phyloP scores from a whole-genome alignment of 1,140 invertebrate genomes.

The Fopius arisanus region DNA sequence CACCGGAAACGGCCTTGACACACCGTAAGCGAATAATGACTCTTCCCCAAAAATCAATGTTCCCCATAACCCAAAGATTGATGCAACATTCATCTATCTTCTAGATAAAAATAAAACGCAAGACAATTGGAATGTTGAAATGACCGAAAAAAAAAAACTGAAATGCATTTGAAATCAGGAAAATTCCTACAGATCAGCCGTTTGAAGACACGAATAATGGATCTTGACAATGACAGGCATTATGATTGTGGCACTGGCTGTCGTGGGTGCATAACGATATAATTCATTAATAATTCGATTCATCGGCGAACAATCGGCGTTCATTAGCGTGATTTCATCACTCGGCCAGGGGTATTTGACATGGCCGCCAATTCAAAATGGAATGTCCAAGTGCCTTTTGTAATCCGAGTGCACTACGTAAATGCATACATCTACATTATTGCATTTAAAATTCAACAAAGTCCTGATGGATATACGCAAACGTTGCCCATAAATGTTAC shows the following conservation, averaged over 20 bases:
- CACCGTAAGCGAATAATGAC: background rate
- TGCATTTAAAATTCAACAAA: background rate
- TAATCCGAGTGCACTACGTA: background rate
- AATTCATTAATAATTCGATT: constrained; percentile 62
- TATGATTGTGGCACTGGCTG: constrained; percentile 14
- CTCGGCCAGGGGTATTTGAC: constrained; percentile 33
- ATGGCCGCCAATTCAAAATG: constrained; percentile 27
- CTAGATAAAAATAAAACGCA: too few species aligned
- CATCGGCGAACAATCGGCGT: constrained; percentile 55
- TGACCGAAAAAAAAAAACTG: too few species aligned
- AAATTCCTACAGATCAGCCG: too few species aligned
- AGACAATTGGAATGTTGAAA: too few species aligned
- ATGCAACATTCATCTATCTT: background rate
- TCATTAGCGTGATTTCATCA: constrained; percentile 47
- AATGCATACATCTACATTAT: constrained; percentile 6
- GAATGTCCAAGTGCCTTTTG: background rate
- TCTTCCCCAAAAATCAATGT: too few species aligned
- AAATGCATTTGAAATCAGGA: too few species aligned
- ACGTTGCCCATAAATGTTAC: constrained; percentile 3
- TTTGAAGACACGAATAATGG: background rate
- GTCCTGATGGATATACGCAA: background rate
- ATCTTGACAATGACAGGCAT: constrained; percentile 18
- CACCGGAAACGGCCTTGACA: background rate
- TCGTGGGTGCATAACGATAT: constrained; percentile 43
- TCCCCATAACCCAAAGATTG: too few species aligned